phyloP scores from a whole-genome alignment of 2,113 vertebrate genomes.

The Catharus bicknelli region DNA sequence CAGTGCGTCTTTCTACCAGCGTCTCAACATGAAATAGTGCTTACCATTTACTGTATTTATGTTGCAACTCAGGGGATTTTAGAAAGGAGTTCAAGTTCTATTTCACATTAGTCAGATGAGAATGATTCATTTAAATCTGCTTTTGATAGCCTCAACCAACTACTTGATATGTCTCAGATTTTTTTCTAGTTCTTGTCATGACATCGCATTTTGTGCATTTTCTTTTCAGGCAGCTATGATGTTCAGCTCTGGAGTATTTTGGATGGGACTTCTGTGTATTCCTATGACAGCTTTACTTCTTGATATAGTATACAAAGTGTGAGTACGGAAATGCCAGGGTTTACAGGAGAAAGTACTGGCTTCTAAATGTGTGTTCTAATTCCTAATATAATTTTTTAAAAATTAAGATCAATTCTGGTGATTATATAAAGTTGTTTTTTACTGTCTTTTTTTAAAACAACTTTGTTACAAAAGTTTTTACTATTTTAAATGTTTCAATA shows the following conservation, averaged over 20 bases:
- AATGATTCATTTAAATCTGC: background rate
- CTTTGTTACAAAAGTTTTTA: background rate
- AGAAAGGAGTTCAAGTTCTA: background rate
- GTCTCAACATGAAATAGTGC: background rate
- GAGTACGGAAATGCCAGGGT: conserved; percentile 68
- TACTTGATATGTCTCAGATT: background rate
- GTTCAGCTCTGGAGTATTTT: conserved; percentile 94
- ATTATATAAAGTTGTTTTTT: background rate
- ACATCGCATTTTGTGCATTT: background rate
- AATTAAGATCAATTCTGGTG: background rate
- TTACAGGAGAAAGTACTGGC: background rate
- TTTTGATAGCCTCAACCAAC: background rate
- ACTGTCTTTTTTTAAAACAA: background rate
- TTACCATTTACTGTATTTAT: background rate
- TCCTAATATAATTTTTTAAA: background rate
- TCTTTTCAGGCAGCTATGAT: conserved; percentile 87
- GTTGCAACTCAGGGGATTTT: background rate
- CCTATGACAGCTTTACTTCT: conserved; percentile 90
- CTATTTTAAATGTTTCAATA: background rate
- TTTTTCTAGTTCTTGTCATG: background rate
- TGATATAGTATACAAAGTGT: conserved; percentile 95
- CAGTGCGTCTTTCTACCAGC: background rate
- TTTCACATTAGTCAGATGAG: background rate
- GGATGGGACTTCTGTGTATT: conserved; percentile 94
- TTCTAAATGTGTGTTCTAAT: background rate